These are phyloP conservation scores for Oscheius sp. DNA, from an alignment of 2,888 invertebrate species.

Conservation along the genomic window DNA sequence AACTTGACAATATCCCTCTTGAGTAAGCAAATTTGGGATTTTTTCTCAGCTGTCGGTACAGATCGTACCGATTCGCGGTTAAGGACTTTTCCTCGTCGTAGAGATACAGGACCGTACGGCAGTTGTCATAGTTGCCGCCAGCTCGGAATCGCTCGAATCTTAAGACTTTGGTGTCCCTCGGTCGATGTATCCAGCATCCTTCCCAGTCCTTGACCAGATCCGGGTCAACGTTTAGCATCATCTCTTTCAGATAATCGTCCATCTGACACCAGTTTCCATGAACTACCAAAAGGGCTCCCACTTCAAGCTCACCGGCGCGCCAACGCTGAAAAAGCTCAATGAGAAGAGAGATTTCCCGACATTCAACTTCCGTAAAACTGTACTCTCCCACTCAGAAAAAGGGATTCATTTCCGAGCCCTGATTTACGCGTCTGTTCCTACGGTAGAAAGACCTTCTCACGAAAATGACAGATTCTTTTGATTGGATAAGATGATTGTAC, in stretches of 20 bases:
- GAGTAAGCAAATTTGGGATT: constrained; percentile 27
- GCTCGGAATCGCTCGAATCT: constrained; percentile 31
- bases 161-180: constrained; percentile 3
- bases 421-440: too few relatives aligned
- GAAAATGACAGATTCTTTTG: not conserved
- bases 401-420: too few relatives aligned
- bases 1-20: not conserved
- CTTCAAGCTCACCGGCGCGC: constrained; percentile 16
- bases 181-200: constrained; percentile 16
- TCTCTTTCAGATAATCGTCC: constrained; percentile 17
- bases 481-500: too few relatives aligned
- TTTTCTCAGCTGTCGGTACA: constrained; percentile 7
- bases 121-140: constrained; percentile 26
- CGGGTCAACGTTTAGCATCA: constrained; percentile 11
- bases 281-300: constrained; percentile 23
- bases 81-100: constrained; percentile 11
- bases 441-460: not conserved
- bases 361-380: not conserved
- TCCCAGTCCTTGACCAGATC: constrained; percentile 16
- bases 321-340: constrained; percentile 11
- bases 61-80: constrained; percentile 18
- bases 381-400: not conserved
- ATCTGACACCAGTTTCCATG: constrained; percentile 19
- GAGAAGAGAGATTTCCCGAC: not conserved
- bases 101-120: constrained; percentile 17